These are phyloP conservation scores for Coenonympha glycerion DNA, from an alignment of 2,888 invertebrate species.

Conservation along the genomic window DNA sequence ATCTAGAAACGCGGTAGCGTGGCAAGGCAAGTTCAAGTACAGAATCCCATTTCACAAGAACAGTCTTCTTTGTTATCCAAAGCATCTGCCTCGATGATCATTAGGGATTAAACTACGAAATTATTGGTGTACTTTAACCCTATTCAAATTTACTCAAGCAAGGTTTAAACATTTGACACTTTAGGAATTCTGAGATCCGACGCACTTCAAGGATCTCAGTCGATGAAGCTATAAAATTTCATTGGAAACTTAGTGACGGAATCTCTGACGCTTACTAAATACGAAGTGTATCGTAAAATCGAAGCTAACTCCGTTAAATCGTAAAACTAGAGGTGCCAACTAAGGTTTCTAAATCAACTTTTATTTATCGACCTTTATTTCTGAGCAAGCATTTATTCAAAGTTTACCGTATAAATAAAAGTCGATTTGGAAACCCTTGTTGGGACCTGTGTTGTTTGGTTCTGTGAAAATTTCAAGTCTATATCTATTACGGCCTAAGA, in stretches of 20 bases:
- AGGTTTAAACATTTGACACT: conserved; percentile 9
- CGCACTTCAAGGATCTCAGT: conserved; percentile 1
- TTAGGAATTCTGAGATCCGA: background rate
- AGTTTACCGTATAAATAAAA: too few relatives aligned
- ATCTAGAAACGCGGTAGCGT: too few relatives aligned
- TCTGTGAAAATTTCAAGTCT: too few relatives aligned
- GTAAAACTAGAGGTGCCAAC: conserved; percentile 3
- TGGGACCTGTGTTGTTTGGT: too few relatives aligned
- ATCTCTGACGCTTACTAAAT: background rate
- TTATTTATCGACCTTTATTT: too few relatives aligned
- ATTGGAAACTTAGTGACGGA: conserved; percentile 6
- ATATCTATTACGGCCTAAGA: too few relatives aligned
- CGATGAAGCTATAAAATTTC: conserved; percentile 21
- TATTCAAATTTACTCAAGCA: conserved; percentile 6
- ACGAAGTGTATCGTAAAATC: background rate
- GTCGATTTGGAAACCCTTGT: too few relatives aligned
- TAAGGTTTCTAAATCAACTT: too few relatives aligned
- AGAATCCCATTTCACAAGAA: background rate
- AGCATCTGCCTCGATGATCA: conserved; percentile 1
- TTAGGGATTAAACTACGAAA: conserved; percentile 1
- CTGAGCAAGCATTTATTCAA: too few relatives aligned
- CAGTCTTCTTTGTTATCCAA: background rate
- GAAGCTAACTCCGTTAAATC: background rate
- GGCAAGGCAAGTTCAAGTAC: too few relatives aligned
- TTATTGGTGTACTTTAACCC: conserved; percentile 3